These are phyloP conservation scores for Apis laboriosa DNA, from an alignment of 1,140 invertebrate species.

Conservation along the genomic window DNA sequence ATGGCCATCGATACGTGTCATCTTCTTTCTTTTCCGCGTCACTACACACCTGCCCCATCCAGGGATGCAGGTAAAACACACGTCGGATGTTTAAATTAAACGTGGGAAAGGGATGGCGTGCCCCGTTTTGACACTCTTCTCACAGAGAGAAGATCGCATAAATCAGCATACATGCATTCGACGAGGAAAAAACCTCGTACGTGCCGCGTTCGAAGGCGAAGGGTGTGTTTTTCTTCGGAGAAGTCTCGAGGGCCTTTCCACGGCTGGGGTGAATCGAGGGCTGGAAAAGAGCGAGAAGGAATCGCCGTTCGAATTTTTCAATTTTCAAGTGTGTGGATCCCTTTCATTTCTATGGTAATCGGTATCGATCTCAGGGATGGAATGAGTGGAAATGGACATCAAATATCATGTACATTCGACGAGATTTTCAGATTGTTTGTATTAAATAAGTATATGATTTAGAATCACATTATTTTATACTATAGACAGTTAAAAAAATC, in stretches of 20 bases:
- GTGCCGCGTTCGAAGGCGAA: conserved; percentile 61
- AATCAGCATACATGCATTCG: conserved; percentile 78
- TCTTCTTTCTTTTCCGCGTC: conserved; percentile 58
- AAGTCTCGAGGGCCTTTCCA: conserved; percentile 42
- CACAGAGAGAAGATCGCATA: conserved; percentile 73
- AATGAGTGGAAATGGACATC: background rate
- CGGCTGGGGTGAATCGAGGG: conserved; percentile 2
- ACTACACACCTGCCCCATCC: conserved; percentile 62
- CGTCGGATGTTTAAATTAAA: conserved; percentile 59
- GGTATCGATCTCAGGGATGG: background rate
- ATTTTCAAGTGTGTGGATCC: conserved; percentile 16
- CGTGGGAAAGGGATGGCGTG: conserved; percentile 73
- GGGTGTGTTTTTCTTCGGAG: conserved; percentile 56
- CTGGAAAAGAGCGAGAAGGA: conserved; percentile 39
- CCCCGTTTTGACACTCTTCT: conserved; percentile 54
- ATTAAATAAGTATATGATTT: too few relatives aligned
- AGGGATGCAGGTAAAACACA: conserved; percentile 61
- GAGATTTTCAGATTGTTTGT: too few relatives aligned
- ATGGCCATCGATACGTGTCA: conserved; percentile 61
- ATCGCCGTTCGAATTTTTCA: conserved; percentile 27
- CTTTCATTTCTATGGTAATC: conserved; percentile 11
- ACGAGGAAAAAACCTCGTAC: conserved; percentile 75
- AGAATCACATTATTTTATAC: too few relatives aligned
- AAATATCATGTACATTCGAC: background rate
- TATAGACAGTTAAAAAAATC: too few relatives aligned